Conservation (phyloP, 2,113 vertebrate genomes). For the Sus scrofa region T2T-Sscrofa CM000817.6:85287001-85287500, state of each 20-base stretch:
- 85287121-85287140: background rate
- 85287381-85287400: slow-evolving; percentile 80
- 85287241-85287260: too few relatives aligned
- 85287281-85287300: background rate
- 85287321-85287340: background rate
- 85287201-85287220: background rate
- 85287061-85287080: background rate
- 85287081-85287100: background rate
- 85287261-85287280: background rate
- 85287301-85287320: background rate
- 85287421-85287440: slow-evolving; percentile 96
- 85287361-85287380: background rate
- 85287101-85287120: background rate
- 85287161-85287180: background rate
- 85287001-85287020: background rate
- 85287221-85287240: background rate
- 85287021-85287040: background rate
- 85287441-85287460: slow-evolving; percentile 94
- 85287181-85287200: background rate
- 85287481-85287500: background rate
- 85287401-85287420: slow-evolving; percentile 99
- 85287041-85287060: background rate
- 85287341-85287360: background rate
- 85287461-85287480: slow-evolving; percentile 85
- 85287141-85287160: background rate